A percentile compares a stretch with the other conserved stretches of the same genome.
These are phyloP conservation scores for Cyrtorhinus lividipennis DNA, from an alignment of 1,140 invertebrate genomes.

Conservation along the genomic window DNA sequence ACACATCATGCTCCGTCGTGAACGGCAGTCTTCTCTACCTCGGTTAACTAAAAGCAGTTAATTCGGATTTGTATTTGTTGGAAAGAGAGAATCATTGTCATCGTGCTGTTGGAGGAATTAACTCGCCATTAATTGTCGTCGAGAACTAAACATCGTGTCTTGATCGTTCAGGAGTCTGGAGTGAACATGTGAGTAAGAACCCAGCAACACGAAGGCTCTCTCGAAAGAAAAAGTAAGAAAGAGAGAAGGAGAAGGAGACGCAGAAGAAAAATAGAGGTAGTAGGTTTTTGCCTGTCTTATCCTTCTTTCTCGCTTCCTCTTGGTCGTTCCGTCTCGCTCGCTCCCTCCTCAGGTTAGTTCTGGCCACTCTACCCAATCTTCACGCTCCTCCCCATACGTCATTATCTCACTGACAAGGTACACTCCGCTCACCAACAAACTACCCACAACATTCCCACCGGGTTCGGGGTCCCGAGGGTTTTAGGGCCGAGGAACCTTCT, in stretches of 20 bases:
- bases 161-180: too few species aligned
- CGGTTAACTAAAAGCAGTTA: too few species aligned
- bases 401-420: constrained; percentile 20
- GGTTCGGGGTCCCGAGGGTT: background rate
- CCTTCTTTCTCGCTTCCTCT: constrained; percentile 1
- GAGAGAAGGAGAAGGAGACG: background rate
- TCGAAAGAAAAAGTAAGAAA: background rate
- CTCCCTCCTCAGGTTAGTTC: constrained; percentile 10
- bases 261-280: constrained; percentile 8
- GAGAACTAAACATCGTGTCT: too few species aligned
- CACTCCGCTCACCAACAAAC: constrained; percentile 10
- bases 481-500: too few species aligned
- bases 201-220: background rate
- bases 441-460: constrained; percentile 6
- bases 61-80: too few species aligned
- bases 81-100: too few species aligned
- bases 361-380: constrained; percentile 19
- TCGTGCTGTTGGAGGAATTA: too few species aligned
- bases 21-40: too few species aligned
- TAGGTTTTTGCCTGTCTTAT: constrained; percentile 4
- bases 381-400: constrained; percentile 20
- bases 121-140: too few species aligned
- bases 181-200: background rate
- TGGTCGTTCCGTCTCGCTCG: background rate
- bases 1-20: too few species aligned